These are phyloP conservation scores for Physeter macrocephalus DNA, from an alignment of 2,113 vertebrate genomes.

Conservation along the genomic window DNA sequence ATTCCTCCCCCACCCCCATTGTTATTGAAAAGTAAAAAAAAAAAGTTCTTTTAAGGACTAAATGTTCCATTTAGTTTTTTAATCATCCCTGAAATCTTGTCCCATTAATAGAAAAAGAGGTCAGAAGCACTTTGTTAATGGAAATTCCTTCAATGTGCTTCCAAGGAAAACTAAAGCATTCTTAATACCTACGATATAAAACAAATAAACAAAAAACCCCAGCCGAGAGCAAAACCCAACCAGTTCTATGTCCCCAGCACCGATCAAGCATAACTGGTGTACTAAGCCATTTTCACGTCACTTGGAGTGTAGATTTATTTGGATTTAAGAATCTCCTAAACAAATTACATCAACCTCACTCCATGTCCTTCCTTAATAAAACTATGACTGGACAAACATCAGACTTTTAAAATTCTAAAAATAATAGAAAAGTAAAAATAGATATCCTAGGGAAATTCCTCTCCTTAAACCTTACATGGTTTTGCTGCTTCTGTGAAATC, in stretches of 20 bases:
- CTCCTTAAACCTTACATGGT: constrained; percentile 56
- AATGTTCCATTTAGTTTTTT: neutral
- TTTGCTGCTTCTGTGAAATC: constrained; percentile 60
- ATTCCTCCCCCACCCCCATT: neutral
- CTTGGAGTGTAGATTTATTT: constrained; percentile 69
- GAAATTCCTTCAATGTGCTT: constrained; percentile 19
- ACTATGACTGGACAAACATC: constrained; percentile 65
- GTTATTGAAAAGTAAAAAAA: constrained; percentile 3
- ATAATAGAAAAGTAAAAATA: constrained; percentile 75
- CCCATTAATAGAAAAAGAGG: constrained; percentile 15
- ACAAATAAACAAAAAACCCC: neutral
- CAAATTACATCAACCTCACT: constrained; percentile 46
- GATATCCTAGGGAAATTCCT: constrained; percentile 62
- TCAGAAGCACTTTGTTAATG: constrained; percentile 56
- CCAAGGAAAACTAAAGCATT: constrained; percentile 29
- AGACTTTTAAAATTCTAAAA: constrained; percentile 65
- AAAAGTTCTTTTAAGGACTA: neutral
- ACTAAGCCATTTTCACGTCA: constrained; percentile 34
- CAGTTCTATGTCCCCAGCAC: neutral
- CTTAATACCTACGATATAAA: neutral
- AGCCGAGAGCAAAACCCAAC: neutral
- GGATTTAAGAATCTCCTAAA: constrained; percentile 63
- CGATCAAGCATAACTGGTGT: constrained; percentile 42
- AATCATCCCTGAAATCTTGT: constrained; percentile 35
- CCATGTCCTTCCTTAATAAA: constrained; percentile 55